Evolutionary conservation across 1,140 invertebrate genomes (phyloP).

Genomic region (Drosophila seguyi): DNA sequence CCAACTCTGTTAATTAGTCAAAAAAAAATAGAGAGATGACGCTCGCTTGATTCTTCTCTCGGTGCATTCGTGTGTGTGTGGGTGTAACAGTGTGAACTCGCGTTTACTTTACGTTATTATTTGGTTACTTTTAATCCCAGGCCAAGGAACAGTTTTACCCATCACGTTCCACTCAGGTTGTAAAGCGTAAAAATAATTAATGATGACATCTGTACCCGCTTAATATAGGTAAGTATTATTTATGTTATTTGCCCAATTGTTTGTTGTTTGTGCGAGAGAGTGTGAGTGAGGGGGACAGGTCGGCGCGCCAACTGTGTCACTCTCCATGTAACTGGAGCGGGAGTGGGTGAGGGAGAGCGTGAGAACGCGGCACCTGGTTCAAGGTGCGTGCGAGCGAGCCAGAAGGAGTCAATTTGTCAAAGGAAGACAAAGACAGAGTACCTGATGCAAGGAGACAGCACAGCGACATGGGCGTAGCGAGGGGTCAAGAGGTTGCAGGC

Average conservation of each 20-base stretch:
- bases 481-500: not conserved
- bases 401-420: constrained; percentile 11
- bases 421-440: not conserved
- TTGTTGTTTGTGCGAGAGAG: constrained; percentile 5
- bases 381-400: constrained; percentile 9
- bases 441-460: not conserved
- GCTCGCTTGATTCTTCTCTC: constrained; percentile 26
- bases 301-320: not conserved
- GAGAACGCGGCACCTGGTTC: constrained; percentile 8
- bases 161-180: constrained; percentile 37
- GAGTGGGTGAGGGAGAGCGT: constrained; percentile 10
- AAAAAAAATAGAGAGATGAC: constrained; percentile 27
- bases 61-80: constrained; percentile 2
- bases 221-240: constrained; percentile 67
- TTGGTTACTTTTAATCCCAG: constrained; percentile 24
- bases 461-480: not conserved
- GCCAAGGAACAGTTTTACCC: constrained; percentile 43
- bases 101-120: constrained; percentile 21
- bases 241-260: constrained; percentile 58
- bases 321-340: constrained; percentile 3
- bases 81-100: not conserved
- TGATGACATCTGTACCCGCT: constrained; percentile 66
- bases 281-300: not conserved
- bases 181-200: constrained; percentile 64
- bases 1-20: constrained; percentile 52